Percentiles rank a stretch among this genome's conserved stretches.
Conservation (phyloP, 2,113 vertebrate genomes). For the Podarcis muralis region DNA sequence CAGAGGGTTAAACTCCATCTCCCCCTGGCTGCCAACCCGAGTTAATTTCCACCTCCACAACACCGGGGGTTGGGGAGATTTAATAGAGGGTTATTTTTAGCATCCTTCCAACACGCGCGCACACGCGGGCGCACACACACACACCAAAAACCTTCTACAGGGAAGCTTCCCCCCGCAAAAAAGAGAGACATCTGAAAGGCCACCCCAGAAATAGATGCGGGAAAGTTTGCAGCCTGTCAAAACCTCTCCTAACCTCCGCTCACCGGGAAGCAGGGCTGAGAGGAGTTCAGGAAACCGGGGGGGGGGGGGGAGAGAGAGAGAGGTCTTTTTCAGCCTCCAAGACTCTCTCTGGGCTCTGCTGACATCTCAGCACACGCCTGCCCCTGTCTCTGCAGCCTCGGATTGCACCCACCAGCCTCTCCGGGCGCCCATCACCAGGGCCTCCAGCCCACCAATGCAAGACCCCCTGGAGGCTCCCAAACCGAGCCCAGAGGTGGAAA, state of each 20-base stretch:
- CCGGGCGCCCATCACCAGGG: too few relatives aligned
- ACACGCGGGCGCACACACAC: neutral
- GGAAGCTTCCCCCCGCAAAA: too few relatives aligned
- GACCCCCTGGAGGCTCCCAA: neutral
- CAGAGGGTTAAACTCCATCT: neutral
- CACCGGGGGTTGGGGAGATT: neutral
- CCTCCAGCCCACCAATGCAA: neutral
- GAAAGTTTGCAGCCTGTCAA: neutral
- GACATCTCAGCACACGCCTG: too few relatives aligned
- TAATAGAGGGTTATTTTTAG: constrained; percentile 17
- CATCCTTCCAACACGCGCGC: neutral
- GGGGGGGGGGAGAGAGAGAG: too few relatives aligned
- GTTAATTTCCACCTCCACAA: neutral
- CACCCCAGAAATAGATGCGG: neutral
- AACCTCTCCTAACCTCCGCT: neutral
- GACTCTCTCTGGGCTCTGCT: too few relatives aligned
- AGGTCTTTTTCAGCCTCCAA: too few relatives aligned
- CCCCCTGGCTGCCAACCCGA: constrained; percentile 19
- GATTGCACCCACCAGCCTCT: too few relatives aligned
- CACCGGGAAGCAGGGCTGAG: too few relatives aligned
- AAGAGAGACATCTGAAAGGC: too few relatives aligned
- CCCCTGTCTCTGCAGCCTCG: too few relatives aligned
- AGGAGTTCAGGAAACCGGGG: too few relatives aligned
- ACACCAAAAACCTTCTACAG: too few relatives aligned
- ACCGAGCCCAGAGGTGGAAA: neutral